Base-by-base conservation (phyloP, 1,140 invertebrate genomes). In the Anastrepha obliqua region DNA sequence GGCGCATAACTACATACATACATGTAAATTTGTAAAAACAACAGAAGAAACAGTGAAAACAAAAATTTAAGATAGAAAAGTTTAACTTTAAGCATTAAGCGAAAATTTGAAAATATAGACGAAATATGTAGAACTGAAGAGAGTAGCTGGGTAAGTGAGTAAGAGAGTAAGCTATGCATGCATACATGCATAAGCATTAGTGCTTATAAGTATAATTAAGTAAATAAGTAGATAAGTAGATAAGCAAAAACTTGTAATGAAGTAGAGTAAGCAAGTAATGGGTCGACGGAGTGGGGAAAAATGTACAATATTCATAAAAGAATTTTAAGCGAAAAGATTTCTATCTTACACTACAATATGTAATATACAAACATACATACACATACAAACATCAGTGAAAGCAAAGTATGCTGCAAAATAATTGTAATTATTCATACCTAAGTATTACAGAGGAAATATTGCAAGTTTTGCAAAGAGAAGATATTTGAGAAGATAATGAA, bases 31-130 rank as follows among this genome's bases (percentile, higher is more conserved):
- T 29, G 29, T 29, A 29, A 29, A 29, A 29, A 29, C 29, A 29
- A 29, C 29, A 29, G 29, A 29, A 29, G 29, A 29, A 29, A 29
- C 29, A 29, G 29, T 29, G 29, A 29, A 29, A 29, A 29, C 0
- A 29, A 29, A 29, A 29, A 29, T 29, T 29, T 29, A 29, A 29
- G 29, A 29, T 29, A 29, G 29, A 29, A 29, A 29, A 29, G 29
- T 29, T 29, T 29, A 29, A 29, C 29, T 29, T 29, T 0, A 29
- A 0, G 29, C 29, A 47, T 74, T 51, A 74, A n/a, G 70, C 70
- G 44, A 74, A 74, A 74, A n/a, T 74, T 47, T 74, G n/a, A 74
- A 74, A 47, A 47, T 74, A 74, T 74, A 47, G 70, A 74, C 70
- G 70, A 74, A 74, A 74, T 74, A 11, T 74, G 70, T 47, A 74